Percentiles rank a stretch among this genome's conserved stretches.
Conservation (phyloP, 2,797 vertebrate genomes). For the Lateolabrax maculatus region DNA sequence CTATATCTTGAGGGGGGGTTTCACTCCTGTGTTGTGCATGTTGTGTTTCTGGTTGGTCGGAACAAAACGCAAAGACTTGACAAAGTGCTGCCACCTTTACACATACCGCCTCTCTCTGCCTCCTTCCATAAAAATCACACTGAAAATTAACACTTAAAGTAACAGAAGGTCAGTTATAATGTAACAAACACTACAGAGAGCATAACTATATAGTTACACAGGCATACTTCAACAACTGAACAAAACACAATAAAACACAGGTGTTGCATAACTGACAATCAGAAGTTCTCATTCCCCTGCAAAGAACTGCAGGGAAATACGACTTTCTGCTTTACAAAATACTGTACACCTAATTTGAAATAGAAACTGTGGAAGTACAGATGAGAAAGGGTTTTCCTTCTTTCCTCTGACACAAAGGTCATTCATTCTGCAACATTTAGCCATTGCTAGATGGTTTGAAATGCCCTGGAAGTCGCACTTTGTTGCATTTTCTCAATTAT, state of each 20-base stretch:
- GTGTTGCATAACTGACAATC: slow-evolving; percentile 50
- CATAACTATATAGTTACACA: slow-evolving; percentile 54
- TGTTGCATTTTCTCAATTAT: not conserved
- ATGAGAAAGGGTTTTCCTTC: not conserved
- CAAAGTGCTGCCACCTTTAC: slow-evolving; percentile 23
- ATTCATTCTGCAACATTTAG: not conserved
- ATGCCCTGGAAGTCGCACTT: slow-evolving; percentile 4
- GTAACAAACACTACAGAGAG: slow-evolving; percentile 64
- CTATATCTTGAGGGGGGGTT: not conserved
- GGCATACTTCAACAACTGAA: slow-evolving; percentile 51
- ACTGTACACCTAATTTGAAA: slow-evolving; percentile 74
- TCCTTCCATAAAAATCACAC: slow-evolving; percentile 42
- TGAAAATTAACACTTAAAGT: slow-evolving; percentile 66
- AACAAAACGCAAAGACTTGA: slow-evolving; percentile 42
- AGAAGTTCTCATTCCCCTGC: slow-evolving; percentile 38
- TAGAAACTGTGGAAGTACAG: slow-evolving; percentile 76
- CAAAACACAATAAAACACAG: slow-evolving; percentile 60
- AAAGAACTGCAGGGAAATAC: slow-evolving; percentile 52
- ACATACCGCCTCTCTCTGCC: slow-evolving; percentile 16
- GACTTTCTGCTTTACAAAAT: slow-evolving; percentile 75
- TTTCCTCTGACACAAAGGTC: not conserved
- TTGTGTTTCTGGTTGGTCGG: slow-evolving; percentile 23
- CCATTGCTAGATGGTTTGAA: not conserved
- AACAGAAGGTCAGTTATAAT: slow-evolving; percentile 60
- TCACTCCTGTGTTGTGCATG: slow-evolving; percentile 32